Evolutionary conservation across 23 tunicate genomes (phyloP), one percentile per base, ranked within the genome.

Genomic region (Oikopleura dioica): DNA sequence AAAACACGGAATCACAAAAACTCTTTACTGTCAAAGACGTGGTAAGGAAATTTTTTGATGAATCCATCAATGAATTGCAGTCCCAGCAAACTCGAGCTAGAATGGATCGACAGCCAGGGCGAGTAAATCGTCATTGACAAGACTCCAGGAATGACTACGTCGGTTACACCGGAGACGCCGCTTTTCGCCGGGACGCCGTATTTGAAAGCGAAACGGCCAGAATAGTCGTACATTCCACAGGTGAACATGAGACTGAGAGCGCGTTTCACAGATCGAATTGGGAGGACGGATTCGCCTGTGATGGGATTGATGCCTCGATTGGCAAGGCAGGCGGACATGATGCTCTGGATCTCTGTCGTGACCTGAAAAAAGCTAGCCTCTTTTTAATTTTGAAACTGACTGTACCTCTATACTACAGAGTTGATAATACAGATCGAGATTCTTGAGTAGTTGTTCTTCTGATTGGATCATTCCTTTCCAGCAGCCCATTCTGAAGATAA

Each of bases 201-300:
- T n/a, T n/a, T n/a, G n/a, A 82, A 86, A 32, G 89, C 89, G 44
- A 84, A 84, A 35, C 78, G 79, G 36, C 89, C 89, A 36, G 89
- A 84, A 36, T 81, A 84, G 38, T 84, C 89, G 77, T 84, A 84
- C 92, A 85, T 78, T 31, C 92, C 92, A 68, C 85, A 85, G 37
- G 92, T 81, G 38, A 81, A 84, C 92, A 85, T 85, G 38, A 85
- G 51, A n/a, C 85, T 78, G 34, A 85, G 59, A 1, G 92, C 81
- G 75, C 82, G 81, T 12, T 84, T 79, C 1, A 85, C 92, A 2
- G 92, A 79, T 30, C 30, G 85, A 1, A 82, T 79, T 24, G 28
- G 36, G 38, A 85, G 68, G 0, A 85, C 38, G 9, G 9, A 16
- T 44, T 44, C 69, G 35, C 35, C 36, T 35, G 77, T n/a, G 36